phyloP scores from a whole-genome alignment of 2,888 invertebrate species.

The Lucinisca nassula region DNA sequence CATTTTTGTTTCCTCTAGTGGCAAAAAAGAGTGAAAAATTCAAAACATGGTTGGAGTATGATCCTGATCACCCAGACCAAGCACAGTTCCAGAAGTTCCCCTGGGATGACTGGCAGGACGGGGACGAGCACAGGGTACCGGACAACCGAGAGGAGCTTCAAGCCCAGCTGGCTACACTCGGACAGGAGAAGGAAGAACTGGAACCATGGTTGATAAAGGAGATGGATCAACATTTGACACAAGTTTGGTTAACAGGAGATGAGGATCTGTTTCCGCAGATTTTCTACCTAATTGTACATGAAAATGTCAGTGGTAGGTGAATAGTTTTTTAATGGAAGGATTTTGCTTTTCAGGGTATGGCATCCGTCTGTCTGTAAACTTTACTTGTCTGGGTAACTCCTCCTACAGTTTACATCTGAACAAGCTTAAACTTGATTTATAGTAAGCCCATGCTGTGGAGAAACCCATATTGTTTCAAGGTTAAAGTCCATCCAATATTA shows the following conservation, averaged over 20 bases:
- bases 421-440: no score
- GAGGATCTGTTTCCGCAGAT: conserved; percentile 93
- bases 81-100: background rate
- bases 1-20: conserved; percentile 61
- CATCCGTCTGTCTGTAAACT: no score
- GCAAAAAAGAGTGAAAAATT: conserved; percentile 82
- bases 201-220: conserved; percentile 90
- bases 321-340: no score
- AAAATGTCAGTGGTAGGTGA: conserved; percentile 91
- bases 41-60: conserved; percentile 83
- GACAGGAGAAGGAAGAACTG: conserved; percentile 89
- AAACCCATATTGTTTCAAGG: no score
- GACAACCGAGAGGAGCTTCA: conserved; percentile 45
- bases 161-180: conserved; percentile 54
- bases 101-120: conserved; percentile 9
- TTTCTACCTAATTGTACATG: conserved; percentile 93
- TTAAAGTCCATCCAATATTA: no score
- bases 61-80: conserved; percentile 35
- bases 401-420: no score
- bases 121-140: conserved; percentile 45
- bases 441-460: no score
- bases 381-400: no score
- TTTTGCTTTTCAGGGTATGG: no score
- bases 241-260: conserved; percentile 90
- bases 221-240: conserved; percentile 92